Percentiles rank a stretch among this genome's conserved stretches.
phyloP scores from a whole-genome alignment of 2,888 invertebrate genomes.

The Andrena bucephala region DNA sequence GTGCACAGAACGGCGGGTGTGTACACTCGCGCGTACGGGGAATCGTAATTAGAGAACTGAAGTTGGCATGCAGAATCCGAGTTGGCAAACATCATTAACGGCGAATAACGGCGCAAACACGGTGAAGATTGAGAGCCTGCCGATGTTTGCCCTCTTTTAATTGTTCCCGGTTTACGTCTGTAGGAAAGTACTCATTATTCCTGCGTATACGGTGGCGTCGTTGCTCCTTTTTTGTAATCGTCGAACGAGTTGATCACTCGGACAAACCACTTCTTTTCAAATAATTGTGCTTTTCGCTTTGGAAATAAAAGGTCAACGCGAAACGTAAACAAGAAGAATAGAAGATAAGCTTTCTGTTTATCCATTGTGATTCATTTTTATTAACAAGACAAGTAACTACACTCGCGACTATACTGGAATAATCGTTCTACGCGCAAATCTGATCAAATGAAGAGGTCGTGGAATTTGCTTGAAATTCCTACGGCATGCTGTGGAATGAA shows the following conservation, averaged over 20 bases:
- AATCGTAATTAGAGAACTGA: constrained; percentile 20
- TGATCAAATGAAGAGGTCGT: background rate
- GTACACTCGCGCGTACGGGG: background rate
- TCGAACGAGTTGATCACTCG: background rate
- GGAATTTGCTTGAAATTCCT: background rate
- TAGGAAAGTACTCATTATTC: background rate
- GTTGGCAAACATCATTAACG: constrained; percentile 27
- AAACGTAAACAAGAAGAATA: background rate
- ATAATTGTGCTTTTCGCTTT: background rate
- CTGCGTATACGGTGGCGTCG: background rate
- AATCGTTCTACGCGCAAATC: background rate
- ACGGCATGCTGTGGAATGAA: background rate
- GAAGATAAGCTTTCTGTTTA: too few relatives aligned
- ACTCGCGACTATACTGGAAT: background rate
- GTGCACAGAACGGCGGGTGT: background rate
- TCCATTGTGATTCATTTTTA: too few relatives aligned
- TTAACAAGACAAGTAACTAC: too few relatives aligned
- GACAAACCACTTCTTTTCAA: background rate
- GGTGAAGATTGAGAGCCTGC: background rate
- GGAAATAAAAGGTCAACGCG: background rate
- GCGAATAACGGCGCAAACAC: background rate
- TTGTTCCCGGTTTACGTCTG: background rate
- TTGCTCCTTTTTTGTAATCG: background rate
- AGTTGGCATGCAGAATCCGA: background rate
- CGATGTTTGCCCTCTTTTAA: background rate